Percentiles rank a stretch among this genome's conserved stretches.
Conservation (phyloP, 2,797 vertebrate species). For the Pipistrellus kuhlii region DNA sequence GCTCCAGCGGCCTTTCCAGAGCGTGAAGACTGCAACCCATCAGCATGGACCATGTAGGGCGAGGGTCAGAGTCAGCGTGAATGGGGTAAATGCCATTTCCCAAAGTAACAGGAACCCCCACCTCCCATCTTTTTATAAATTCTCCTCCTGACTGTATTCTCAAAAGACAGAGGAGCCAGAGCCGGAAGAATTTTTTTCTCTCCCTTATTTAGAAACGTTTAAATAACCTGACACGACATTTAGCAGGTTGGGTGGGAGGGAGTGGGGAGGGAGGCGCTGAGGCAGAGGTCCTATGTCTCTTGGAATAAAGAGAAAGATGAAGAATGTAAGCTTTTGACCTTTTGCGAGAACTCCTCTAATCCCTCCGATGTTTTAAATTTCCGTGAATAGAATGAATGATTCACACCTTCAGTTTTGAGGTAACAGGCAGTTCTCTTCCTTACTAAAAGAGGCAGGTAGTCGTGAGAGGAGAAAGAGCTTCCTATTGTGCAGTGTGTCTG, state of each 20-base stretch:
- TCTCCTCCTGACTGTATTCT: conserved; percentile 67
- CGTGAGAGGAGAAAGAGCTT: neutral
- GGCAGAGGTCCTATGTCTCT: conserved; percentile 3
- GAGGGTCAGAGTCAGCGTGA: conserved; percentile 46
- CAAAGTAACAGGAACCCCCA: conserved; percentile 66
- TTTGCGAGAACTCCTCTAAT: conserved; percentile 4
- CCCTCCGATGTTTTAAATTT: conserved; percentile 16
- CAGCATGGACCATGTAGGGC: neutral
- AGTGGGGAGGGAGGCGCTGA: neutral
- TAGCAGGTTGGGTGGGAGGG: neutral
- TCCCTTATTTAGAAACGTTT: conserved; percentile 59
- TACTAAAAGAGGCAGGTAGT: conserved; percentile 1
- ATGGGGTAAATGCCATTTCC: conserved; percentile 69
- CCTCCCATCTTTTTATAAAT: conserved; percentile 67
- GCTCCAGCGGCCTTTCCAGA: neutral
- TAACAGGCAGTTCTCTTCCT: conserved; percentile 35
- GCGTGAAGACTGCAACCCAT: neutral
- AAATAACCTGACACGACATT: conserved; percentile 65
- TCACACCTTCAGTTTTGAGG: conserved; percentile 40
- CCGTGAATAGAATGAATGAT: conserved; percentile 50
- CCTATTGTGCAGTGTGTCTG: conserved; percentile 35
- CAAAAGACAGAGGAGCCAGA: conserved; percentile 65
- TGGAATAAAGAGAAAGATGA: conserved; percentile 39
- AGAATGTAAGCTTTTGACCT: conserved; percentile 10
- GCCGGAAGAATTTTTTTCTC: neutral